Evolutionary conservation across 2,797 vertebrate species (phyloP), one percentile per base, ranked within the genome.

Genomic region (Paratrypauchen microcephalus): DNA sequence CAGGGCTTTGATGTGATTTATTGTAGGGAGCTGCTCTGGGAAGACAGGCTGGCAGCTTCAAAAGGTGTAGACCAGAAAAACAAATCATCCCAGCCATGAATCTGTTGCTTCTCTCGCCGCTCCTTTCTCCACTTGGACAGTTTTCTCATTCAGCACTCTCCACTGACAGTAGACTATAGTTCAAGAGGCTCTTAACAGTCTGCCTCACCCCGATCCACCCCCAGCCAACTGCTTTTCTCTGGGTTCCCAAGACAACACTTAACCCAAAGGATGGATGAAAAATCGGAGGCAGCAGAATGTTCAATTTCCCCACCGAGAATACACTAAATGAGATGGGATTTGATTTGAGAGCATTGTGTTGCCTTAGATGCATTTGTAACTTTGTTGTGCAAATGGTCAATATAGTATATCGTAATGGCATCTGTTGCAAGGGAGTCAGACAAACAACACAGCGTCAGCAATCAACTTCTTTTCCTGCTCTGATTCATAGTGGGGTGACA

Each of bases 231-330:
- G 78, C 81, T 78, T 88, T 87, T 86, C 81, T 87, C 74, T 0
- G 64, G 76, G 83, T 84, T 93, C 90, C 89, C 86, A 84, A 92
- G 88, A 90, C 89, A 90, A 88, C 87, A 86, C 88, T 90, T 88
- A 89, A 90, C 84, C 87, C 88, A 81, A 86, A 90, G 90, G 84
- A 90, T 80, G 75, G 85, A 82, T 73, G 83, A 90, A 86, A 89
- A 91, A 88, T 86, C 88, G 78, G 78, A 82, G 84, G 71, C 80
- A 81, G 88, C 78, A 78, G 78, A 83, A 86, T 86, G 78, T 82
- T 85, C 79, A 74, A 86, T 86, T 81, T 85, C 73, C 84, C 87
- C 66, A 32, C 45, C 12, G 78, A 80, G 77, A 75, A 80, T 79
- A 71, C 32, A 18, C 64, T 64, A 87, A 88, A 88, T 79, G 86